Base-by-base conservation (phyloP, 2,888 invertebrate species). In the Perizoma flavofasciatum region DNA sequence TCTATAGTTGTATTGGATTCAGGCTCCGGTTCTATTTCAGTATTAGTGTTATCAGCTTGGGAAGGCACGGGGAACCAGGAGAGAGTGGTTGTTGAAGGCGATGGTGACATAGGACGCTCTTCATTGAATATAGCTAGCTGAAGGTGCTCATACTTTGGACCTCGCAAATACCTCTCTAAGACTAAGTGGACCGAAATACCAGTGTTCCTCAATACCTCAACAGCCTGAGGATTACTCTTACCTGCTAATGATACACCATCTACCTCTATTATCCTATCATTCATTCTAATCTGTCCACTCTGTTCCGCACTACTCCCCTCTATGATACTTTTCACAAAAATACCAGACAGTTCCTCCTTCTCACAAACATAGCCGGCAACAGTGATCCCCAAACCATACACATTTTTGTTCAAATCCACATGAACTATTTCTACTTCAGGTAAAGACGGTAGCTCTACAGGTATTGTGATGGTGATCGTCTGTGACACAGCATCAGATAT, bases 261-360 rank as follows among this genome's bases (percentile, higher is more conserved):
- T 43, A 96, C 99, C 93, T 98, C 97, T 63, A 99, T 96, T 78
- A 99, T 99, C 79, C 99, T 96, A 92, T 99, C 99, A 85, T 99
- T 99, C 74, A 98, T 95, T 88, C 95, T 96, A 77, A 99, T 98
- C 86, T 96, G 95, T 56, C 96, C 96, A 82, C 98, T 98, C 75
- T 96, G 92, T 82, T 98, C 98, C 0, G 99, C 99, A 55, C 98
- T 98, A 87, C 99, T 98, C 54, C 98, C 98, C 81, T 97, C 97
- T 77, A 98, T 98, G 73, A 99, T 97, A 83, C 98, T 99, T 88
- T 99, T 99, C 11, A 99, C 98, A 92, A 99, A 99, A 78, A 99
- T 99, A 6, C 99, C 99, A n/a, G 98, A 98, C 53, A 99, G 94
- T 87, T 99, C 99, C 90, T 99, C 99, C 90, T 98, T 98, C 85